A percentile compares a stretch with the other conserved stretches of the same genome.
Conservation (phyloP, 2,113 vertebrate genomes). For the Sceloporus undulatus region DNA sequence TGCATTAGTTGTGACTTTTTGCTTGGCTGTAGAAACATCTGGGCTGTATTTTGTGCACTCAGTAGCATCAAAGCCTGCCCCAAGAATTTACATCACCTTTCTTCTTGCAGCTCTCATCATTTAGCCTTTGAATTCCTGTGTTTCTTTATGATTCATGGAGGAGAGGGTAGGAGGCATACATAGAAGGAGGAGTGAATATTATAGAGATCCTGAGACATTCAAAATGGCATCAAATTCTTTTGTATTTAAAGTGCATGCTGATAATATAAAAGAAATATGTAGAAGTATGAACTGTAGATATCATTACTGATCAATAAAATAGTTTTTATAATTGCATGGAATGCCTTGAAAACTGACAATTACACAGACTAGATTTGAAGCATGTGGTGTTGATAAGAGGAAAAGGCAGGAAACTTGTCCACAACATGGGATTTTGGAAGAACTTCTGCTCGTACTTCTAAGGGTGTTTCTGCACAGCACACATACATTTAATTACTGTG, state of each 20-base stretch:
- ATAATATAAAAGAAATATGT: slow-evolving; percentile 60
- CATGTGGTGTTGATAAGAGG: slow-evolving; percentile 15
- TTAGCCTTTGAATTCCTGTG: neutral
- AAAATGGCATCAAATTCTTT: slow-evolving; percentile 46
- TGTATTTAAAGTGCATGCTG: slow-evolving; percentile 68
- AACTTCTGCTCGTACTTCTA: neutral
- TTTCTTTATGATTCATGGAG: slow-evolving; percentile 3
- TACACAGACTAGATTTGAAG: neutral
- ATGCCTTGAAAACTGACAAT: slow-evolving; percentile 17
- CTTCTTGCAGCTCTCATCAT: neutral
- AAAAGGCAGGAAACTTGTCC: neutral
- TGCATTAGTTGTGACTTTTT: slow-evolving; percentile 17
- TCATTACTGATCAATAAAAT: slow-evolving; percentile 74
- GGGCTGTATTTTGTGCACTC: slow-evolving; percentile 15
- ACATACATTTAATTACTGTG: neutral
- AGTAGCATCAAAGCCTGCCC: neutral
- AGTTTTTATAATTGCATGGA: slow-evolving; percentile 65
- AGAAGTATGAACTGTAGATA: slow-evolving; percentile 67
- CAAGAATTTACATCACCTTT: neutral
- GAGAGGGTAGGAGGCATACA: neutral
- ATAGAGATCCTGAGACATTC: slow-evolving; percentile 27
- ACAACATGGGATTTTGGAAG: neutral
- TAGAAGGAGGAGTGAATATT: slow-evolving; percentile 37
- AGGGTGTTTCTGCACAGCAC: neutral
- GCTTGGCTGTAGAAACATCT: slow-evolving; percentile 7